Conservation (phyloP, 92 coral and sea anemone species). For the Umimayanthus kanabou region DNA sequence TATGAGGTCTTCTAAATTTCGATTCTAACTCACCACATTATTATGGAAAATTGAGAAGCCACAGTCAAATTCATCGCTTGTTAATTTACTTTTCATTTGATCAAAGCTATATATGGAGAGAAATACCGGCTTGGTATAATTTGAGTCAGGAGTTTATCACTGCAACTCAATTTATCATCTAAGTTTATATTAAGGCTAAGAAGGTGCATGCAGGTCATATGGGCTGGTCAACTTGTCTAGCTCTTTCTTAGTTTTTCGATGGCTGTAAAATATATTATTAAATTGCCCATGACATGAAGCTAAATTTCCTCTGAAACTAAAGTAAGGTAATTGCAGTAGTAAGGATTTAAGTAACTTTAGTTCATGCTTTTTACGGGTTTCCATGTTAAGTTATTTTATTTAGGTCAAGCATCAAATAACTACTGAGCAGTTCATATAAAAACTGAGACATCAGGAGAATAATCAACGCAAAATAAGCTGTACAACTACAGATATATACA, state of each 20-base stretch:
- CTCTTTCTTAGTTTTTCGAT: constrained; percentile 31
- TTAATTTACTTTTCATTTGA: not conserved
- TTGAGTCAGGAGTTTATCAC: constrained; percentile 2
- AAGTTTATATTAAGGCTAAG: constrained; percentile 30
- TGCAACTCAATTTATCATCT: constrained; percentile 12
- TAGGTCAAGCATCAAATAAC: not conserved
- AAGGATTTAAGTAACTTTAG: not conserved
- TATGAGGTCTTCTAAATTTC: constrained; percentile 29
- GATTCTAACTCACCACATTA: constrained; percentile 14
- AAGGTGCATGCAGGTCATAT: constrained; percentile 18
- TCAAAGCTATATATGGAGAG: not conserved
- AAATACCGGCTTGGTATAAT: not conserved
- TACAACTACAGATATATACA: not conserved
- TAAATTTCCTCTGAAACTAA: constrained; percentile 42
- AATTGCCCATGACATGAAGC: constrained; percentile 21
- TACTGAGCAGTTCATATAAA: not conserved
- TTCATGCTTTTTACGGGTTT: no score
- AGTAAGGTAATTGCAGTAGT: constrained; percentile 33
- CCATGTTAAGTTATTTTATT: not conserved
- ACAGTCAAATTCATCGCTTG: not conserved
- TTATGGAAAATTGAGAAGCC: constrained; percentile 21
- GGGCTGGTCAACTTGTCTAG: constrained; percentile 44
- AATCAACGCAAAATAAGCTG: not conserved
- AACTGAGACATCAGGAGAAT: not conserved
- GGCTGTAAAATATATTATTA: constrained; percentile 27